Conservation (phyloP, 2,888 invertebrate species). For the Gortyna flavago region DNA sequence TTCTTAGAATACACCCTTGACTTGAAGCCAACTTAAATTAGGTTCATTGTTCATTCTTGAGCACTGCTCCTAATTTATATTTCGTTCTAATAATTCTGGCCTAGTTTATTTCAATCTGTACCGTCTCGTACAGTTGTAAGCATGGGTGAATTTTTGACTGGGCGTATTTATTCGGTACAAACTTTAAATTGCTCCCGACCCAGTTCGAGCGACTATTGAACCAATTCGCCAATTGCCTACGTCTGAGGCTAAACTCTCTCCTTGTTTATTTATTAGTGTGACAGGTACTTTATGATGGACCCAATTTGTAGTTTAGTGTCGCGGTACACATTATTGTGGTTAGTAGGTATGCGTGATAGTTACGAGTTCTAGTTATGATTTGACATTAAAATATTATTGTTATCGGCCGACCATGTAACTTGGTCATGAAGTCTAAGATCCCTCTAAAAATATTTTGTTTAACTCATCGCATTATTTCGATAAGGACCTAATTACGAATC, state of each 20-base stretch:
- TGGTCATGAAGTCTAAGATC: background rate
- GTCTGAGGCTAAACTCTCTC: constrained; percentile 76
- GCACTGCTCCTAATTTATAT: constrained; percentile 62
- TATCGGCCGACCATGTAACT: background rate
- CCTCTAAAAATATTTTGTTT: background rate
- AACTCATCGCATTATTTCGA: background rate
- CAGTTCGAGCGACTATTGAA: constrained; percentile 83
- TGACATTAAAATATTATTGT: constrained; percentile 38
- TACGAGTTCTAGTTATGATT: constrained; percentile 36
- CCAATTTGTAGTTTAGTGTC: constrained; percentile 61
- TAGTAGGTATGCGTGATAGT: constrained; percentile 38
- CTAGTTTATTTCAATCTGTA: constrained; percentile 73
- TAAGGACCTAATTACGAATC: background rate
- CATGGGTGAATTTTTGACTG: constrained; percentile 82
- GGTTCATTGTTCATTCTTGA: constrained; percentile 63
- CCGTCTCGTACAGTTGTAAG: constrained; percentile 74
- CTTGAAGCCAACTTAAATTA: constrained; percentile 67
- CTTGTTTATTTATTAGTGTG: constrained; percentile 75
- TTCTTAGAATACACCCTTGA: constrained; percentile 56
- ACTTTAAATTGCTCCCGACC: constrained; percentile 89
- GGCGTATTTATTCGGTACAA: constrained; percentile 86
- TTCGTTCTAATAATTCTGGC: constrained; percentile 63
- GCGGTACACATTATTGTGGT: constrained; percentile 35
- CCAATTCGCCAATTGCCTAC: constrained; percentile 84
- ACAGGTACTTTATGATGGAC: constrained; percentile 70